These are phyloP conservation scores for Drosophila yakuba DNA, from an alignment of 1,140 invertebrate genomes.

Conservation along the genomic window DNA sequence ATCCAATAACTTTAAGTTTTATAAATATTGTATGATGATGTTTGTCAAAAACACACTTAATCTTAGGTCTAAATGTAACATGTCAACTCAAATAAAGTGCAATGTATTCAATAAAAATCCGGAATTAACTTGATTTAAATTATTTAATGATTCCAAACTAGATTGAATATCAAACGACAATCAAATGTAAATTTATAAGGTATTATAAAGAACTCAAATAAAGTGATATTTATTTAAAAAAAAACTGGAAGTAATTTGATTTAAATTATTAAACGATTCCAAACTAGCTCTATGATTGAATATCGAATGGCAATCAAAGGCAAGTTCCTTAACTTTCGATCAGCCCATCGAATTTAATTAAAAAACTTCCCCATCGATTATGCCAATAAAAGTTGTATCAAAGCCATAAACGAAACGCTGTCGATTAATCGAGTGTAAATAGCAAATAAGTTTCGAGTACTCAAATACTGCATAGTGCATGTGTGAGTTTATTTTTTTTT, in stretches of 20 bases:
- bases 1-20: too few species aligned
- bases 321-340: slow-evolving; percentile 12
- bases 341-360: slow-evolving; percentile 29
- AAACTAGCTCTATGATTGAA: not conserved
- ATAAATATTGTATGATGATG: too few species aligned
- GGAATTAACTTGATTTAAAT: not conserved
- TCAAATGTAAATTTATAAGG: too few species aligned
- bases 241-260: too few species aligned
- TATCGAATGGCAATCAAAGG: not conserved
- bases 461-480: slow-evolving; percentile 17
- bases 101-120: not conserved
- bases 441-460: slow-evolving; percentile 50
- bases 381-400: slow-evolving; percentile 36
- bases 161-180: too few species aligned
- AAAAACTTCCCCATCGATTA: slow-evolving; percentile 39
- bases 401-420: slow-evolving; percentile 27
- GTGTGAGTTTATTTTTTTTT: slow-evolving; percentile 1
- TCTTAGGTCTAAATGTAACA: too few species aligned
- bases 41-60: too few species aligned
- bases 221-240: too few species aligned
- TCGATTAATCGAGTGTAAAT: slow-evolving; percentile 51
- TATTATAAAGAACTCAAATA: not conserved
- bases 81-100: not conserved
- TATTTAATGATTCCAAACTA: too few species aligned
- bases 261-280: not conserved